These are phyloP conservation scores for Pharmacophagus antenor DNA, from an alignment of 2,888 invertebrate genomes.

Conservation along the genomic window DNA sequence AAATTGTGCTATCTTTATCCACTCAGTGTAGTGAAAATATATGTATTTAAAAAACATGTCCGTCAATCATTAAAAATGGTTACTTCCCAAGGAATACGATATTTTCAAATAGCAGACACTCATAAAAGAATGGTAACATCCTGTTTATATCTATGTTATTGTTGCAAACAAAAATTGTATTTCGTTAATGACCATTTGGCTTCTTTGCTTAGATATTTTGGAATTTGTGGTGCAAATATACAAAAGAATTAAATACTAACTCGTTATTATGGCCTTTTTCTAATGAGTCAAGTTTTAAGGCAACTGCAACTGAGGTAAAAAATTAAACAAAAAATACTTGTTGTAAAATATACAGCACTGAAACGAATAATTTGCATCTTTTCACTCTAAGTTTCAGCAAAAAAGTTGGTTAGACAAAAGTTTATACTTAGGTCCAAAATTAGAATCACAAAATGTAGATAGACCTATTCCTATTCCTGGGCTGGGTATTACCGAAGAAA, in stretches of 20 bases:
- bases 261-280: constrained; percentile 30
- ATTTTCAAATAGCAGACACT: constrained; percentile 85
- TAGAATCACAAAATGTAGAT: constrained; percentile 52
- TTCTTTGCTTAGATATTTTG: constrained; percentile 72
- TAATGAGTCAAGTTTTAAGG: constrained; percentile 8
- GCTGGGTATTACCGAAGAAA: constrained; percentile 48
- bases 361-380: neutral
- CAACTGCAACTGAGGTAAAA: constrained; percentile 10
- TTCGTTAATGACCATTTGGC: neutral
- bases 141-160: neutral
- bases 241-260: constrained; percentile 56
- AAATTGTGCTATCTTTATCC: constrained; percentile 29
- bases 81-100: constrained; percentile 74
- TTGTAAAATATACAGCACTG: neutral
- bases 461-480: constrained; percentile 55
- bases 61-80: constrained; percentile 83
- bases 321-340: neutral
- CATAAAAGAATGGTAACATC: constrained; percentile 74
- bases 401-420: constrained; percentile 76
- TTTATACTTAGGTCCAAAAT: constrained; percentile 76
- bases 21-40: constrained; percentile 34
- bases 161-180: neutral
- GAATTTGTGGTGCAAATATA: constrained; percentile 81
- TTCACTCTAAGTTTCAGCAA: constrained; percentile 6
- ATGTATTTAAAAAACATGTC: constrained; percentile 80